Evolutionary conservation across 2,888 invertebrate species (phyloP).

Genomic region (Ditula angustiorana): DNA sequence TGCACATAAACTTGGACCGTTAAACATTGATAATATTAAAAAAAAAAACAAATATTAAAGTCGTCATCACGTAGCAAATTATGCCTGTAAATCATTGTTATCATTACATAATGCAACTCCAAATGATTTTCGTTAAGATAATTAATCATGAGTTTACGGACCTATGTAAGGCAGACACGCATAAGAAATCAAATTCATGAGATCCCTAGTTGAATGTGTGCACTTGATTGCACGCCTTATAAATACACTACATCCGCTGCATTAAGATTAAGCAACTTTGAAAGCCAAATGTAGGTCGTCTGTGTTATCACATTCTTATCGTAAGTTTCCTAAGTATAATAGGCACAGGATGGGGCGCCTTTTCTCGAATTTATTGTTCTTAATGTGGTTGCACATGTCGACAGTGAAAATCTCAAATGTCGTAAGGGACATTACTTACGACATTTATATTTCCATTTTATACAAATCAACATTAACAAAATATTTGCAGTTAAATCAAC

Average conservation of each 20-base stretch:
- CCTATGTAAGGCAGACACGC: background rate
- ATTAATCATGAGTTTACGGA: background rate
- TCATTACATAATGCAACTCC: background rate
- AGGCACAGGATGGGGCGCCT: background rate
- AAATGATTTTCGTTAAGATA: background rate
- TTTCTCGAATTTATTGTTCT: background rate
- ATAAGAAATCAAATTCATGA: conserved; percentile 3
- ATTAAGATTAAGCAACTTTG: conserved; percentile 38
- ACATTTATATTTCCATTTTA: no score
- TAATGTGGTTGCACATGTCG: background rate
- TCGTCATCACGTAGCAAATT: background rate
- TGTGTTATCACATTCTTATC: conserved; percentile 34
- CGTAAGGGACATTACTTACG: no score
- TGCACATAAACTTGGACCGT: background rate
- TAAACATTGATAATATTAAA: background rate
- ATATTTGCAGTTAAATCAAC: no score
- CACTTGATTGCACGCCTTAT: conserved; percentile 25
- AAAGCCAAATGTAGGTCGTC: conserved; percentile 31
- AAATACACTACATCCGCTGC: conserved; percentile 36
- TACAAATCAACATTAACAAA: no score
- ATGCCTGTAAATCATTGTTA: background rate
- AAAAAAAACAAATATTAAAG: background rate
- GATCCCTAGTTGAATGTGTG: conserved; percentile 6
- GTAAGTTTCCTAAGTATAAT: conserved; percentile 7
- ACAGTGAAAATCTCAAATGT: no score